These are phyloP conservation scores for Pachycephus smyrnensis DNA, from an alignment of 2,888 invertebrate genomes.

Conservation along the genomic window DNA sequence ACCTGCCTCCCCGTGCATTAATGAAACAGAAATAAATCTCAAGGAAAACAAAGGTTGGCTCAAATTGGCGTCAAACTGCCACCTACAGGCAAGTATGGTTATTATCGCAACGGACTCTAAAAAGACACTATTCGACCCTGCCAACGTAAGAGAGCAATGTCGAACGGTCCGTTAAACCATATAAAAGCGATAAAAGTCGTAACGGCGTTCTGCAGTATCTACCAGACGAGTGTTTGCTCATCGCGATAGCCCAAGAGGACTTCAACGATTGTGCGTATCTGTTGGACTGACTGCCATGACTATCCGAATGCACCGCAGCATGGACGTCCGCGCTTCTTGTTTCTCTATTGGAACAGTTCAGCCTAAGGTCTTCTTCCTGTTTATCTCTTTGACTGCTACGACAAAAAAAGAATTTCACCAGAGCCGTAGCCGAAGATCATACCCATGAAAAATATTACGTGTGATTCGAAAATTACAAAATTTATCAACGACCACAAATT, in stretches of 20 bases:
- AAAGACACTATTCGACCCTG: background rate
- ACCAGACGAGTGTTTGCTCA: conserved; percentile 37
- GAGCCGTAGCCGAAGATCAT: background rate
- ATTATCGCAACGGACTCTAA: background rate
- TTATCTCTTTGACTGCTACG: background rate
- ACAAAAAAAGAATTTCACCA: background rate
- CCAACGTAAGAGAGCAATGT: background rate
- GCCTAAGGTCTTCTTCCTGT: no score
- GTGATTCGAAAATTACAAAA: background rate
- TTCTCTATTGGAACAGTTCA: background rate
- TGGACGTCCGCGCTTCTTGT: background rate
- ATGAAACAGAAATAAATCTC: background rate
- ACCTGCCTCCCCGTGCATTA: no score
- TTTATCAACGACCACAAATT: background rate
- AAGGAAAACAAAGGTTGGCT: background rate
- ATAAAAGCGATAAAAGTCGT: conserved; percentile 29
- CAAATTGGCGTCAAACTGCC: background rate
- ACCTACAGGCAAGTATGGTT: background rate
- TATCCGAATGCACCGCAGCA: background rate
- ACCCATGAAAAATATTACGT: background rate
- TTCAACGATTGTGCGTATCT: conserved; percentile 36
- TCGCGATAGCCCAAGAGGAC: conserved; percentile 33
- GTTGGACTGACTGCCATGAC: background rate
- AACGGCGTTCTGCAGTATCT: conserved; percentile 45
- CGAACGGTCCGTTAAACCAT: conserved; percentile 7